phyloP scores from a whole-genome alignment of 2,113 vertebrate species.

The Eurystomus gularis region DNA sequence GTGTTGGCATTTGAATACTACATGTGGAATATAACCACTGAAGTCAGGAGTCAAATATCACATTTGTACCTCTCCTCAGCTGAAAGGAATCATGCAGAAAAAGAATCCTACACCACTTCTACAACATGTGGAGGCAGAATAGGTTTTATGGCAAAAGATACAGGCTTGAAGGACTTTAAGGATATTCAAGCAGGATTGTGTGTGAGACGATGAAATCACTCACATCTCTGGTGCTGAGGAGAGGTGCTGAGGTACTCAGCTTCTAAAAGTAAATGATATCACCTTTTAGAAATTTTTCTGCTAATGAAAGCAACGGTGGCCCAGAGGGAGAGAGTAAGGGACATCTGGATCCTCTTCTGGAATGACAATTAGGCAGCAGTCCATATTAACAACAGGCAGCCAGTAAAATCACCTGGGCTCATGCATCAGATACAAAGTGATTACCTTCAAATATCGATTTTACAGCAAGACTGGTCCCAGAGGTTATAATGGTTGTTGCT shows the following conservation, averaged over 20 bases:
- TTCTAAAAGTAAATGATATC: slow-evolving; percentile 47
- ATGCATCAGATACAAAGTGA: slow-evolving; percentile 52
- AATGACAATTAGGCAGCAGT: slow-evolving; percentile 60
- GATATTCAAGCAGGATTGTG: not conserved
- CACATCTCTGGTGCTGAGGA: not conserved
- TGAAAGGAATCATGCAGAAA: not conserved
- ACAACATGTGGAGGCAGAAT: not conserved
- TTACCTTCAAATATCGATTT: slow-evolving; percentile 64
- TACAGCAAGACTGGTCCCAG: slow-evolving; percentile 35
- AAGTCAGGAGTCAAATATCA: not conserved
- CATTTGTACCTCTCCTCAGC: not conserved
- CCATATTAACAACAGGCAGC: slow-evolving; percentile 57
- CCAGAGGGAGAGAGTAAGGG: slow-evolving; percentile 21
- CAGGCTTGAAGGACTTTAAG: not conserved
- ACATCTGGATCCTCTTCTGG: slow-evolving; percentile 68
- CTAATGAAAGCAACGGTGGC: slow-evolving; percentile 36
- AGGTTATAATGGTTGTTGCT: slow-evolving; percentile 35
- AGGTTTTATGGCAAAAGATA: not conserved
- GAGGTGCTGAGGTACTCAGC: slow-evolving; percentile 11
- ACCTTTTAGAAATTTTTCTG: slow-evolving; percentile 51
- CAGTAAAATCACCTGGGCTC: slow-evolving; percentile 34
- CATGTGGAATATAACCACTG: rapidly evolving
- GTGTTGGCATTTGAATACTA: not conserved
- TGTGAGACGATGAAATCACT: not conserved
- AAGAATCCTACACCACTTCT: not conserved